Percentiles rank a stretch among this genome's conserved stretches.
Conservation (phyloP, 1,140 invertebrate species). For the Drosophila yakuba region DNA sequence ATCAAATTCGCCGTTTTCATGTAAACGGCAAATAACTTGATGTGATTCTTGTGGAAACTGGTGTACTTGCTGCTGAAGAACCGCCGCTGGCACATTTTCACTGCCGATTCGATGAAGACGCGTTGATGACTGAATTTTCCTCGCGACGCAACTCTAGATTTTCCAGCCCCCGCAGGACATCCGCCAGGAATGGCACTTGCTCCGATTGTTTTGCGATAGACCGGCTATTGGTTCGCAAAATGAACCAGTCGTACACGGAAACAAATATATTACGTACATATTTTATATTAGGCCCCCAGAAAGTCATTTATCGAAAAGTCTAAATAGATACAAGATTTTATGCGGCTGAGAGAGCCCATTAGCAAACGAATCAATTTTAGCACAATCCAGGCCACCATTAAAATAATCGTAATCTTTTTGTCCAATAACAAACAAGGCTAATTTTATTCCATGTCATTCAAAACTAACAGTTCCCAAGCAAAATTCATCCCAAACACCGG, state of each 20-base stretch:
- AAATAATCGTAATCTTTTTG: neutral
- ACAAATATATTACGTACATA: too few species aligned
- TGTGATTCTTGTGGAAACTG: slow-evolving; percentile 84
- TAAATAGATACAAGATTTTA: neutral
- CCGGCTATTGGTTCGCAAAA: neutral
- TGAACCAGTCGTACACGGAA: neutral
- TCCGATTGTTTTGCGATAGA: slow-evolving; percentile 1
- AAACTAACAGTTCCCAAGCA: slow-evolving; percentile 42
- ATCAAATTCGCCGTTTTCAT: slow-evolving; percentile 85
- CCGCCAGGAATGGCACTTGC: slow-evolving; percentile 3
- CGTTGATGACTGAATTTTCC: slow-evolving; percentile 82
- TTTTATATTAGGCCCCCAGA: too few species aligned
- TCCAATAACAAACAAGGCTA: slow-evolving; percentile 73
- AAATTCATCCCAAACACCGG: slow-evolving; percentile 26
- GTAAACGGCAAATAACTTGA: slow-evolving; percentile 84
- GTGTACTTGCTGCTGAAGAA: slow-evolving; percentile 75
- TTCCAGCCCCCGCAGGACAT: slow-evolving; percentile 46
- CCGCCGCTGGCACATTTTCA: slow-evolving; percentile 80
- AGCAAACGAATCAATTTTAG: too few species aligned
- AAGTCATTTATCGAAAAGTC: neutral
- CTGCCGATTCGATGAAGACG: slow-evolving; percentile 70
- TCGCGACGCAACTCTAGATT: slow-evolving; percentile 41
- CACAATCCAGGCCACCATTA: neutral
- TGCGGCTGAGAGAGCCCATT: too few species aligned
- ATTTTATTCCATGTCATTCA: slow-evolving; percentile 49